Percentiles rank a stretch among this genome's conserved stretches.
Conservation (phyloP, 2,113 vertebrate genomes). For the Chrysemys picta region DNA sequence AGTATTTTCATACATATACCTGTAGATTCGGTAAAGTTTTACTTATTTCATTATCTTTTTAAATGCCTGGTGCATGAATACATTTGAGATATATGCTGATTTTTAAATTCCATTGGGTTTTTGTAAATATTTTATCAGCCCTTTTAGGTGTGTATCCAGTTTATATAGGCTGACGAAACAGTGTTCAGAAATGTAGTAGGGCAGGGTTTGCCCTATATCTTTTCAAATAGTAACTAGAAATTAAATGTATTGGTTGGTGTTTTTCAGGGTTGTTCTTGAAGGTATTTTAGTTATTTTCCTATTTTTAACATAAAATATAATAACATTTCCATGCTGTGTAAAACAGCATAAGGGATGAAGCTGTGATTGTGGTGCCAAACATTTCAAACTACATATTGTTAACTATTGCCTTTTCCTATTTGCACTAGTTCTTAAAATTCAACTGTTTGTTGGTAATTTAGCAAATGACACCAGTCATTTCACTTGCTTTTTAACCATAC, state of each 20-base stretch:
- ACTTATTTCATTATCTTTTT: constrained; percentile 35
- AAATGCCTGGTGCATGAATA: constrained; percentile 58
- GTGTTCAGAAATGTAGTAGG: constrained; percentile 4
- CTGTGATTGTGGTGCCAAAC: constrained; percentile 37
- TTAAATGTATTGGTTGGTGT: not conserved
- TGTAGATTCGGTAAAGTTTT: not conserved
- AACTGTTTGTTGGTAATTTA: constrained; percentile 20
- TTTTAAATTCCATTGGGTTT: constrained; percentile 55
- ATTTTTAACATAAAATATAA: not conserved
- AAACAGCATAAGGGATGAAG: not conserved
- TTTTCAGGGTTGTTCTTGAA: not conserved
- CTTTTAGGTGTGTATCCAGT: constrained; percentile 49
- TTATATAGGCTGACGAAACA: constrained; percentile 40
- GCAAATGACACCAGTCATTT: constrained; percentile 14
- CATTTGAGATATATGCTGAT: constrained; percentile 13
- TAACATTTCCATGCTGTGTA: not conserved
- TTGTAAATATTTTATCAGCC: constrained; percentile 44
- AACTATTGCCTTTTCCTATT: constrained; percentile 44
- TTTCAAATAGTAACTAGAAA: not conserved
- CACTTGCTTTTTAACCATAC: constrained; percentile 38
- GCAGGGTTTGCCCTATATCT: not conserved
- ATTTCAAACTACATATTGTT: not conserved
- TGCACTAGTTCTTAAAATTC: constrained; percentile 40
- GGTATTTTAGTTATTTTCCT: not conserved
- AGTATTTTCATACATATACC: constrained; percentile 24